Base-by-base conservation (phyloP, 2,113 vertebrate genomes). In the Falcunculus frontatus region DNA sequence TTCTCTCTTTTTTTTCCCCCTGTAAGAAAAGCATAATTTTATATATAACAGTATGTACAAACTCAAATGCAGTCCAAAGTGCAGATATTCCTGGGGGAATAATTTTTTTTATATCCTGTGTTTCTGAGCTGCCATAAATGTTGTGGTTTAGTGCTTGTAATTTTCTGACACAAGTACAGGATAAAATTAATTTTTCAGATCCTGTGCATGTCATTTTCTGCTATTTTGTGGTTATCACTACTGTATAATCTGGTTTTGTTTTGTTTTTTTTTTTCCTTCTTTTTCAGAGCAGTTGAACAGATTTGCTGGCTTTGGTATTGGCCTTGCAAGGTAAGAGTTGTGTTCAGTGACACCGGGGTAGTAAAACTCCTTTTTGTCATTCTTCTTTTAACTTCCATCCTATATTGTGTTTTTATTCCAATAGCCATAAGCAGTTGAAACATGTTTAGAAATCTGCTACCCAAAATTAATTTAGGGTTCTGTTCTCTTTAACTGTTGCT, bases 261-360 rank as follows among this genome's bases (percentile, higher is more conserved):
- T 95, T 56, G 7, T 65, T 98, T 98, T 19, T 6, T 13, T 96
- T 69, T 98, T 21, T 56, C 5, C 5, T 39, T 63, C 9, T 67
- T 67, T 98, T 97, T 55, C 97, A 99, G 99, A 99, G 79, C 98
- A 99, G 62, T 89, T 99, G 94, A 99, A 98, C 97, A 98, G 99
- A 94, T 99, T 99, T 98, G 98, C 98, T 96, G 98, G 99, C 87
- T 99, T 99, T 96, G 98, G 98, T 55, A 99, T 99, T 97, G 99
- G 98, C 82, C 98, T 99, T 49, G 99, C 99, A 96, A 99, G 99
- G 99, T 99, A 98, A 97, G 82, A 75, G 11, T 86, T 94, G 49
- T 92, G 18, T 49, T 84, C 16, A 26, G 4, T 81, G 26, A 25
- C 52, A 39, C 20, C 22, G 25, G 32, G 29, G 10, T 29, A 60